Evolutionary conservation across 2,113 vertebrate genomes (phyloP).

Genomic region (Channa maculata): DNA sequence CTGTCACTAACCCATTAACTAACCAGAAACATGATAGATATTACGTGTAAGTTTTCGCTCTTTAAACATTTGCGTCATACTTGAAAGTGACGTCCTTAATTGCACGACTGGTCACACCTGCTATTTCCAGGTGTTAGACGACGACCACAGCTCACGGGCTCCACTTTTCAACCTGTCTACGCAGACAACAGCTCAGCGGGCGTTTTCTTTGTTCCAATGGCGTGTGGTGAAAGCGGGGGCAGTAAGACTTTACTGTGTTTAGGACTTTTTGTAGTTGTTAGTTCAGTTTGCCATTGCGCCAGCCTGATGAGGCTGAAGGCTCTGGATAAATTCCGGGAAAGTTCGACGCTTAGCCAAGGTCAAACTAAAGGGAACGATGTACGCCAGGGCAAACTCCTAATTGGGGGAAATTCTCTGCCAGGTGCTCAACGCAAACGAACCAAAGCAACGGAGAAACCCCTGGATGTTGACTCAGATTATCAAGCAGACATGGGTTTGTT

Average conservation of each 20-base stretch:
- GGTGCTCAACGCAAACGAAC: not conserved
- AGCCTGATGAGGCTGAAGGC: slow-evolving; percentile 13
- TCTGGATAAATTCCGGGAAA: slow-evolving; percentile 13
- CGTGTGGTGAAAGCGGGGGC: slow-evolving; percentile 3
- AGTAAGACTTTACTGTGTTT: slow-evolving; percentile 30
- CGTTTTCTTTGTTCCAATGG: slow-evolving; percentile 63
- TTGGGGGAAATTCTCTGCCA: slow-evolving; percentile 37
- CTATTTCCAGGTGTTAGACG: slow-evolving; percentile 6
- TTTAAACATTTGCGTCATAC: not conserved
- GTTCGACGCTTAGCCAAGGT: not conserved
- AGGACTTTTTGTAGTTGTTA: slow-evolving; percentile 45
- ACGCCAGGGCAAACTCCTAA: slow-evolving; percentile 61
- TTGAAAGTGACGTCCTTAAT: not conserved
- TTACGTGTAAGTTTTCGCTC: no score
- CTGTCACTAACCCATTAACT: no score
- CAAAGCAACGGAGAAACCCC: not conserved
- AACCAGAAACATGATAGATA: no score
- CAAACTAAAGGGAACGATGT: not conserved
- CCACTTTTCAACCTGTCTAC: not conserved
- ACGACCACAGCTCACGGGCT: not conserved
- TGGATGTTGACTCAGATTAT: slow-evolving; percentile 57
- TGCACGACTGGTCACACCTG: slow-evolving; percentile 54
- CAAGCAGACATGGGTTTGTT: slow-evolving; percentile 75
- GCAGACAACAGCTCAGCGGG: not conserved
- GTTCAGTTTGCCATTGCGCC: slow-evolving; percentile 49